Evolutionary conservation across 2,888 invertebrate genomes (phyloP), one percentile per base, ranked within the genome.

Genomic region (Coleophora flavipennella): DNA sequence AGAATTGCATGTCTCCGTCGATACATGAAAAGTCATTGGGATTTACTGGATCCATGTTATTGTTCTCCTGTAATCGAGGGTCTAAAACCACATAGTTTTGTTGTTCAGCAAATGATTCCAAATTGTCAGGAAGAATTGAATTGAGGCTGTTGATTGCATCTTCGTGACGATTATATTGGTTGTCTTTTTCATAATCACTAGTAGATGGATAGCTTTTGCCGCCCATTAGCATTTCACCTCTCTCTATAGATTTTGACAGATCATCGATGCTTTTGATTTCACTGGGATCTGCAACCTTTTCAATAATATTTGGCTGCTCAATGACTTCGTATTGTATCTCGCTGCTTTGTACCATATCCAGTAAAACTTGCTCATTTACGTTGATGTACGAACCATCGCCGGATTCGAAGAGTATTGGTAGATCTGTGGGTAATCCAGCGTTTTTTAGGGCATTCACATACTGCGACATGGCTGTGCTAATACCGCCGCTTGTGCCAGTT

Each of bases 371-470:
- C 60, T 89, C 89, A 43, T 88, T 89, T 1, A 90, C 86, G 43
- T 88, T 88, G 1, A 89, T 87, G 53, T 88, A 88, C 26, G 87
- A 88, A 0, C 89, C 89, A 49, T 89, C 89, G 14, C 87, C 88
- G 1, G 88, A 89, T 61, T 89, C 89, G 47, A 88, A 88, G 48
- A 90, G 85, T 51, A 90, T 88, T 13, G 89, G 86, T 32, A 81
- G 53, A 49, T 81, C 81, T 10, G 83, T 85, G 1, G 79, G 83
- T 25, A 79, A 62, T 3, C 80, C 84, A 14, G 79, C 86, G 46
- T 57, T 83, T 57, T 85, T 85, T 34, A 77, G 62, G 2, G 76
- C 85, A 45, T 75, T 85, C n/a, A 79, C 85, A 45, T 77, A 86
- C 60, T 84, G 81, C 1, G 84, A 80, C 81, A 85, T 78, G 2